Base-by-base conservation (phyloP, 2,113 vertebrate species). In the Limnothrissa miodon region DNA sequence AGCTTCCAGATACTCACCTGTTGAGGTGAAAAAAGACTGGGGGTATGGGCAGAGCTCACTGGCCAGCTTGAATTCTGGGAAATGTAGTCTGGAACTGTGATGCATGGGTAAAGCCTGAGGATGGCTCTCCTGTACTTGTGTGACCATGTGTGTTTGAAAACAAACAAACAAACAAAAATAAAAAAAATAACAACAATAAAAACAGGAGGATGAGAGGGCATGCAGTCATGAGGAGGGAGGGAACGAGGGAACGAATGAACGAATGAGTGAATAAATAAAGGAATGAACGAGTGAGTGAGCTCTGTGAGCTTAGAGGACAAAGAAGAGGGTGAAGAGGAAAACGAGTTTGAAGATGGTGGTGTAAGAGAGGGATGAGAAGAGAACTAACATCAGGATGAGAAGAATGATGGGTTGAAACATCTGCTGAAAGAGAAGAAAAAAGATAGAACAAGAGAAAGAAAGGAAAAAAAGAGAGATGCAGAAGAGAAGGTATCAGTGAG, bases 381-480 rank as follows among this genome's bases (percentile, higher is more conserved):
- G 96, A 91, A 99, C 97, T 88, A 99, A 97, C 85, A 99, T 98
- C 95, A 99, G 98, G 94, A 99, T 99, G 95, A 99, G 97, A 92
- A 99, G 96, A 96, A 99, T 99, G 94, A 99, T 98, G 90, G 98
- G 98, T 96, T 99, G 98, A 95, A 99, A 99, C 98, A 99, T 99
- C 98, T 99, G 95, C 94, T 92, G 89, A 93, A 95, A 90, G 80
- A 88, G 45, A 62, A 88, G 33, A 83, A 29, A 74, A 83, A 42
- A 42, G 6, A 42, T 4, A 42, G 42, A 42, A 6, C 2, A 6
- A 42, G 33, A 85, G 95, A 88, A 94, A 29, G 33, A 13, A 90
- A 95, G 89, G 94, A 85, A 39, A 74, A 59, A 79, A 6, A 42
- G 46, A 48, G 46, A 88, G 79, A 82, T 39, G 82, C 19, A 74